These are phyloP conservation scores for Palythoa heliodiscus DNA, from an alignment of 92 coral and sea anemone species.

Conservation along the genomic window DNA sequence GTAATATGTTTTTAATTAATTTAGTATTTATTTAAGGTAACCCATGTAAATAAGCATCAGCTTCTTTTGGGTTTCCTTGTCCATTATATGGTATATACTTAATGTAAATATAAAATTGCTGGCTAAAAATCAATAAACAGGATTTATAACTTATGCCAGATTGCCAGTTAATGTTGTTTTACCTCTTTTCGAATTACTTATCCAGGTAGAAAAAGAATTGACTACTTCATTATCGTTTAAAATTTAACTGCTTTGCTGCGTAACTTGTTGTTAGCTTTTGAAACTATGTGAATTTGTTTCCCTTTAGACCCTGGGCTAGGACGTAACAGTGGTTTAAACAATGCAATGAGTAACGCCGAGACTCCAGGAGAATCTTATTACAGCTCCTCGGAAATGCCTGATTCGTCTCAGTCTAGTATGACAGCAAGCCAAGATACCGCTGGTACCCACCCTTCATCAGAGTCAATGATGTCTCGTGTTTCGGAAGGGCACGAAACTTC, in stretches of 20 bases:
- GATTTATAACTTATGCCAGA: no score
- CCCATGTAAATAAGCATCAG: no score
- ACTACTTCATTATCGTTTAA: not conserved
- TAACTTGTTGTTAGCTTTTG: not conserved
- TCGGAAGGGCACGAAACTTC: not conserved
- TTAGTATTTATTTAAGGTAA: no score
- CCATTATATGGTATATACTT: no score
- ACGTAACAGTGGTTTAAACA: not conserved
- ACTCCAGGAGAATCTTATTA: constrained; percentile 8
- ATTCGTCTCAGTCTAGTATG: constrained; percentile 12
- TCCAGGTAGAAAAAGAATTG: not conserved
- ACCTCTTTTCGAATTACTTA: no score
- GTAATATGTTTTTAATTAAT: no score
- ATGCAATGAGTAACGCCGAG: not conserved
- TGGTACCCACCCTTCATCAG: not conserved
- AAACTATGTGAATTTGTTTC: not conserved
- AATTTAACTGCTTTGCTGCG: not conserved
- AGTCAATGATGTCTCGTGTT: not conserved
- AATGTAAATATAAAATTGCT: no score
- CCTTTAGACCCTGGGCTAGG: not conserved
- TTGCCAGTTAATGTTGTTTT: no score
- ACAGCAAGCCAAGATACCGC: not conserved
- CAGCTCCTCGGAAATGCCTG: not conserved
- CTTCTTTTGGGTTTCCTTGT: no score
- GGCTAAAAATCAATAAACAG: no score